Evolutionary conservation across 2,888 invertebrate species (phyloP).

Genomic region (Erpobdella octoculata): DNA sequence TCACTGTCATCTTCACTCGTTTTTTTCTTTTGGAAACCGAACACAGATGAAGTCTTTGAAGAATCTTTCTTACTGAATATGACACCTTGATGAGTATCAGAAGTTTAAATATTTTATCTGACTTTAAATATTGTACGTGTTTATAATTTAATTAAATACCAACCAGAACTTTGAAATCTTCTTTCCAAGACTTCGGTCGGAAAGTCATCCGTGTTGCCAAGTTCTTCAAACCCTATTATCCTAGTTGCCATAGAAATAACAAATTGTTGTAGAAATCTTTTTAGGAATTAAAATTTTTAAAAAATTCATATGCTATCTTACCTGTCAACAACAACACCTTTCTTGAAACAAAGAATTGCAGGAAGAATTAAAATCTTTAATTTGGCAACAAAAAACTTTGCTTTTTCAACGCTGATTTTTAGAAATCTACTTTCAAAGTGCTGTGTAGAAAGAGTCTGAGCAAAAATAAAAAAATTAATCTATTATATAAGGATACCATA

Average conservation of each 20-base stretch:
- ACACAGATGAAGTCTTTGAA: conserved; percentile 18
- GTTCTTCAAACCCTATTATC: conserved; percentile 47
- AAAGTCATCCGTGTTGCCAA: conserved; percentile 47
- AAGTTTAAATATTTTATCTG: too few species aligned
- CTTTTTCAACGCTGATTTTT: conserved; percentile 47
- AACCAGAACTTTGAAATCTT: conserved; percentile 45
- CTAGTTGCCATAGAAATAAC: conserved; percentile 37
- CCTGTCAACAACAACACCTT: conserved; percentile 48
- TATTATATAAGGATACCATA: not conserved
- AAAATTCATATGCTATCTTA: too few species aligned
- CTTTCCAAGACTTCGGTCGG: conserved; percentile 43
- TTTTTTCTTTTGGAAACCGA: conserved; percentile 38
- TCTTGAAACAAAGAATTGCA: conserved; percentile 46
- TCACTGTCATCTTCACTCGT: conserved; percentile 40
- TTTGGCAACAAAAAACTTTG: conserved; percentile 48
- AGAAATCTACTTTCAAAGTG: conserved; percentile 50
- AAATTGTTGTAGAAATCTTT: not conserved
- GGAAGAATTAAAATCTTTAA: conserved; percentile 47
- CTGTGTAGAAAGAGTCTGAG: conserved; percentile 44
- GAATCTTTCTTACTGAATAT: conserved; percentile 8
- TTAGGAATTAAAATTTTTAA: not conserved
- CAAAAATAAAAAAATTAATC: conserved; percentile 7
- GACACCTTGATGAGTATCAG: conserved; percentile 24
- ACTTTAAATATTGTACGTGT: not conserved
- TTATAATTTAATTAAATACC: conserved; percentile 2